Evolutionary conservation across 1,140 invertebrate genomes (phyloP), one percentile per base, ranked within the genome.

Genomic region (Drosophila dunni): DNA sequence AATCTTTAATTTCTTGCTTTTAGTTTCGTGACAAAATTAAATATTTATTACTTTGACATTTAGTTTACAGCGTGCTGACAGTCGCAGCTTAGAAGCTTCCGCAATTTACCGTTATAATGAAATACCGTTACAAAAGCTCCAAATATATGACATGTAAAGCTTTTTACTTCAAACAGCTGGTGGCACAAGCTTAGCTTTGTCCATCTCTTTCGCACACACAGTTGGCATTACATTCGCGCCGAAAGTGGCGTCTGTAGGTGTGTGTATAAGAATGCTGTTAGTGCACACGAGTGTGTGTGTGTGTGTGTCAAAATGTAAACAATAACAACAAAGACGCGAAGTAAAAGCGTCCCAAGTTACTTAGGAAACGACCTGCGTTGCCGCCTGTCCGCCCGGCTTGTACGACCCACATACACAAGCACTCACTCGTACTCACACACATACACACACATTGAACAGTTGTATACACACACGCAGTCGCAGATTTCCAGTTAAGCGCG

Each of bases 261-360:
- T 65, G 42, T 72, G 38, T 20, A 15, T 51, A 29, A 3, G 6
- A 29, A 29, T 29, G 3, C 7, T 34, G 38, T 53, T 20, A 20
- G 17, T 20, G 17, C 2, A 2, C 17, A 20, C 17, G 34, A 54
- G 54, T 20, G 33, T 45, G 8, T 38, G 29, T 69, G 65, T 68
- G 44, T 50, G 65, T 61, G 44, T 51, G 20, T 17, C 7, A 13
- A 74, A 85, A 75, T 54, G 81, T 84, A 84, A 84, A 84, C 81
- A 84, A 84, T 81, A 85, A 81, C 81, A 84, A 84, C 81, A 84
- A 84, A 76, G 77, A 44, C 58, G 65, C 45, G 20, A 62, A 61
- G 61, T 51, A 51, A 83, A 50, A 76, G 57, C 60, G 56, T 79
- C 63, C 68, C 63, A 67, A 63, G 56, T 61, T 44, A 45, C 57